These are phyloP conservation scores for Dipodomys ordii DNA, from an alignment of 2,113 vertebrate genomes.

Conservation along the genomic window DNA sequence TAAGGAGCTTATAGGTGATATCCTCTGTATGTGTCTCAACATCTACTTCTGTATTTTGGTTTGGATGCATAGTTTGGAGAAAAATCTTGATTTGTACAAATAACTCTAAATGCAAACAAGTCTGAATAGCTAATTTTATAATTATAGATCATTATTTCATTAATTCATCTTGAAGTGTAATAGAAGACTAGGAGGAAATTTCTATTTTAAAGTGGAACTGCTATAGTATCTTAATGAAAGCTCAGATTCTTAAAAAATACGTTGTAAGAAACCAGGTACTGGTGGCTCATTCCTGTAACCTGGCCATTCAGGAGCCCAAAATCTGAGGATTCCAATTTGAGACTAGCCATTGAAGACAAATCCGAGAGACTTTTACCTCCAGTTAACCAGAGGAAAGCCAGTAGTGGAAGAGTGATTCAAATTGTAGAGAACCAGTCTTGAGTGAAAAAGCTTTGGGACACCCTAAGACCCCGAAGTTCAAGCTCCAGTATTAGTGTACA, in stretches of 20 bases:
- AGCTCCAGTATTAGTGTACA: too few relatives aligned
- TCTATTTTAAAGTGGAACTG: slow-evolving; percentile 43
- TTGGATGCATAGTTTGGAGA: neutral
- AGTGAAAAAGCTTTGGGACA: too few relatives aligned
- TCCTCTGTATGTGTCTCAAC: neutral
- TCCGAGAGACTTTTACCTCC: too few relatives aligned
- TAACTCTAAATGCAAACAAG: slow-evolving; percentile 28
- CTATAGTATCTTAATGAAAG: neutral
- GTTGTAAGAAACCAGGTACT: neutral
- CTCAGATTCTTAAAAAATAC: slow-evolving; percentile 7
- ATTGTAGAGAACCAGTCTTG: too few relatives aligned
- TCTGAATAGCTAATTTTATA: slow-evolving; percentile 20
- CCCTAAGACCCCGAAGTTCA: too few relatives aligned
- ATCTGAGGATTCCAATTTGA: too few relatives aligned
- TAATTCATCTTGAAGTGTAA: slow-evolving; percentile 1
- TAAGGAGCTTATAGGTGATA: neutral
- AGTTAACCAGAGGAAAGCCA: too few relatives aligned
- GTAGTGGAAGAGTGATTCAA: too few relatives aligned
- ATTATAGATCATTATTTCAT: slow-evolving; percentile 39
- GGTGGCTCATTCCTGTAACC: too few relatives aligned
- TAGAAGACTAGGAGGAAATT: neutral
- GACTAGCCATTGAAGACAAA: too few relatives aligned
- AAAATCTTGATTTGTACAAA: slow-evolving; percentile 4
- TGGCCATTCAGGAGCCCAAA: too few relatives aligned
- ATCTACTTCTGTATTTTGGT: slow-evolving; percentile 26